Evolutionary conservation across 2,113 vertebrate genomes (phyloP).

Genomic region (Rhegmatorhina hoffmannsi): DNA sequence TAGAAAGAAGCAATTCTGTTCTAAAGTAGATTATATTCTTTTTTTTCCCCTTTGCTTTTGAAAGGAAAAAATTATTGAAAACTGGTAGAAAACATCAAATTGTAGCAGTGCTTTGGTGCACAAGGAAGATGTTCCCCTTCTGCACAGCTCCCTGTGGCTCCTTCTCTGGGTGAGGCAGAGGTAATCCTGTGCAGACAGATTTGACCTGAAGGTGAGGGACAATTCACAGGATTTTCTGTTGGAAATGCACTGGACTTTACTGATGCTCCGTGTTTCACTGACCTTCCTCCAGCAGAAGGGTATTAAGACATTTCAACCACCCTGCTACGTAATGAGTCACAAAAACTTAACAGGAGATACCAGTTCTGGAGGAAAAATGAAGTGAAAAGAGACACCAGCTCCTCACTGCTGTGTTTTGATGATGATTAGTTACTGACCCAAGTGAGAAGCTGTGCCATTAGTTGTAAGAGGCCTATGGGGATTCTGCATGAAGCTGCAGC

Average conservation of each 20-base stretch:
- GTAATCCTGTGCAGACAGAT: neutral
- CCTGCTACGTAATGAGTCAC: neutral
- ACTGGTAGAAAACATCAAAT: neutral
- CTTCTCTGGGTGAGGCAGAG: neutral
- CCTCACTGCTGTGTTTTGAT: neutral
- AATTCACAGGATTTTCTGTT: neutral
- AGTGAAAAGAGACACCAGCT: neutral
- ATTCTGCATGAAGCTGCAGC: neutral
- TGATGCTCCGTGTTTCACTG: neutral
- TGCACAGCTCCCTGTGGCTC: neutral
- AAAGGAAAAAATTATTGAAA: neutral
- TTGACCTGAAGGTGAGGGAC: neutral
- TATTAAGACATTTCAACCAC: neutral
- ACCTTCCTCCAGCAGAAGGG: neutral
- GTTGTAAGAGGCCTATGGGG: neutral
- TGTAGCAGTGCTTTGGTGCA: neutral
- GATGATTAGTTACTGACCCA: neutral
- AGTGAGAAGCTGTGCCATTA: neutral
- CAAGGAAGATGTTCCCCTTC: neutral
- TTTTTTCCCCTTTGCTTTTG: neutral
- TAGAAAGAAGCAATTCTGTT: slow-evolving; percentile 11
- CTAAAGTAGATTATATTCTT: neutral
- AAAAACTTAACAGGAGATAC: neutral
- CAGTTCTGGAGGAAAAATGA: neutral
- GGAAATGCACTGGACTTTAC: neutral